These are phyloP conservation scores for Ivindomyrus marchei DNA, from an alignment of 2,113 vertebrate genomes.

Conservation along the genomic window DNA sequence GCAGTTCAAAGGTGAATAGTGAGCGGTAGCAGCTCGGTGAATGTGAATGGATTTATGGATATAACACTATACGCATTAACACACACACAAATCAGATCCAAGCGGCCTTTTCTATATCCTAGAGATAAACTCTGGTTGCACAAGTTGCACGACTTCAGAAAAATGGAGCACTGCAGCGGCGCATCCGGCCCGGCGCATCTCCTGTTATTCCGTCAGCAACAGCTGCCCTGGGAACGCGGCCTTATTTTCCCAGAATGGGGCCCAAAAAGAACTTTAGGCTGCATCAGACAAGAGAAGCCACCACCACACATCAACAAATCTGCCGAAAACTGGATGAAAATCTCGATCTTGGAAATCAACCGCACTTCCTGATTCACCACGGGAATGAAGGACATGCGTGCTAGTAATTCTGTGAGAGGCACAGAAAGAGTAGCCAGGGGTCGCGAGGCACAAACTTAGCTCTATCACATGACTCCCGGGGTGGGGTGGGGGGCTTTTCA, in stretches of 20 bases:
- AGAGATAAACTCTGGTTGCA: not conserved
- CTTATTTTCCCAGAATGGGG: not conserved
- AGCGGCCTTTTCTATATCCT: not conserved
- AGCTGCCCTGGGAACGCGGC: not conserved
- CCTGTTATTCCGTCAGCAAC: not conserved
- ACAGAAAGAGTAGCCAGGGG: not conserved
- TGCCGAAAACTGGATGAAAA: not conserved
- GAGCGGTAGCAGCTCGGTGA: not conserved
- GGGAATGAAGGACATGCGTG: not conserved
- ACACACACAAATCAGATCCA: not conserved
- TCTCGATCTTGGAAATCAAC: not conserved
- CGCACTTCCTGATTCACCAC: not conserved
- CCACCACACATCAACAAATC: not conserved
- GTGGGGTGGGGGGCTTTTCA: not conserved
- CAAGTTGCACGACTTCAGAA: not conserved
- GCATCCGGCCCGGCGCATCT: not conserved
- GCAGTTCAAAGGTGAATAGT: not conserved
- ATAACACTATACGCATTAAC: not conserved
- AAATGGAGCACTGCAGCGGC: not conserved
- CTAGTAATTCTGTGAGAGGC: too few species aligned
- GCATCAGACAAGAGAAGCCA: not conserved
- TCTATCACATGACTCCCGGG: not conserved
- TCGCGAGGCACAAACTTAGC: not conserved
- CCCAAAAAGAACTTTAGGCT: not conserved
- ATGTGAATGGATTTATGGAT: not conserved